Percentiles rank a stretch among this genome's conserved stretches.
Evolutionary conservation across 1,140 invertebrate species (phyloP).

Genomic region (Euura saliciscinereae): DNA sequence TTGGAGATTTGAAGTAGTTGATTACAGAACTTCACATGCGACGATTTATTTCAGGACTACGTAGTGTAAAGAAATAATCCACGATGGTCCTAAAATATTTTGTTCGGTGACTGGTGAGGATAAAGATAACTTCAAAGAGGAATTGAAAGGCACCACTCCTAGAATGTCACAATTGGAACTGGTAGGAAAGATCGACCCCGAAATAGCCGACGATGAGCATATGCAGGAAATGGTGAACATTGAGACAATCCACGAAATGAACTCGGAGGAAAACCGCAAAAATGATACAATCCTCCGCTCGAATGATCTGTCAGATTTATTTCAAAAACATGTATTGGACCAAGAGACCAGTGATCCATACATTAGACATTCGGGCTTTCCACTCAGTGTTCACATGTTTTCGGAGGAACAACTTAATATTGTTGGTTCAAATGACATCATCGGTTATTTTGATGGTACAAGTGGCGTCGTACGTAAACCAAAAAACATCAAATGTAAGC

Average conservation of each 20-base stretch:
- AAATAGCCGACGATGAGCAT: neutral
- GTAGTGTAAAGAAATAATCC: neutral
- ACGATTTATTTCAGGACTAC: neutral
- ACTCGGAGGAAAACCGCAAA: neutral
- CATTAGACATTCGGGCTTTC: neutral
- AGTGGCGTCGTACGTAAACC: too few relatives aligned
- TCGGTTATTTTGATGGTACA: neutral
- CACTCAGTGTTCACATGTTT: neutral
- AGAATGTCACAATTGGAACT: neutral
- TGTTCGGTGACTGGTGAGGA: neutral
- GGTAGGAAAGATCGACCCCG: neutral
- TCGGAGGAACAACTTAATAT: neutral
- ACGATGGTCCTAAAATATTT: neutral
- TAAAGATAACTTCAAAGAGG: neutral
- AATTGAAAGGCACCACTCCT: neutral
- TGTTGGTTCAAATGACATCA: neutral
- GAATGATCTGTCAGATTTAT: neutral
- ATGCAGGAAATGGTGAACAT: neutral
- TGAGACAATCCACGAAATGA: neutral
- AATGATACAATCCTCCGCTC: neutral
- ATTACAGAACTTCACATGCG: neutral
- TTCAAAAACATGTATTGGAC: neutral
- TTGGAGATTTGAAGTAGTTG: neutral
- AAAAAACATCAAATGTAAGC: neutral
- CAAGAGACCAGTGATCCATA: neutral